These are phyloP conservation scores for Henricia sp. DNA, from an alignment of 53 echinoderm and acorn worm species.

Conservation along the genomic window DNA sequence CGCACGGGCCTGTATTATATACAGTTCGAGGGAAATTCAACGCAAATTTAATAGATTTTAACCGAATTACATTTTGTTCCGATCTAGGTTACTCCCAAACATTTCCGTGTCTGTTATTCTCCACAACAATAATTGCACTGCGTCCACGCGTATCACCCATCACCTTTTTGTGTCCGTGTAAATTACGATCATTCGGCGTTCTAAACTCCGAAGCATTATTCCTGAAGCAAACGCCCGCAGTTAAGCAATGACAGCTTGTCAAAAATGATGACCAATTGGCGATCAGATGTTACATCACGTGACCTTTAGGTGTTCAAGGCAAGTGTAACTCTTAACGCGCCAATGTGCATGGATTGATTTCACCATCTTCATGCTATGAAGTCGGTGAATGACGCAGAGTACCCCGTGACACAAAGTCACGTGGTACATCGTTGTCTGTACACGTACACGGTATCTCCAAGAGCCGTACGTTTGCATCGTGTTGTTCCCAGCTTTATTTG, in stretches of 20 bases:
- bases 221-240: constrained; percentile 7
- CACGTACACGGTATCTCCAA: neutral
- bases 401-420: neutral
- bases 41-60: too few species aligned
- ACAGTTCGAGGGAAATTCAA: neutral
- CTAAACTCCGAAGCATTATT: too few species aligned
- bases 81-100: too few species aligned
- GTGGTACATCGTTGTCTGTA: neutral
- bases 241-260: constrained; percentile 1
- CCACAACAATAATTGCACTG: too few species aligned
- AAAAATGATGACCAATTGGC: constrained; percentile 9
- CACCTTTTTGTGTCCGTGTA: too few species aligned
- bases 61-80: too few species aligned
- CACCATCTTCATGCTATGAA: neutral
- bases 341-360: too few species aligned
- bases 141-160: too few species aligned
- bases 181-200: too few species aligned
- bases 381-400: neutral
- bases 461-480: neutral
- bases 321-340: neutral
- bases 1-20: neutral
- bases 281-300: neutral
- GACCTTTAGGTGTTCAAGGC: neutral
- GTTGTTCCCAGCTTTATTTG: too few species aligned
- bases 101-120: too few species aligned